Evolutionary conservation across 1,140 invertebrate genomes (phyloP).

Genomic region (Oedothorax gibbosus): DNA sequence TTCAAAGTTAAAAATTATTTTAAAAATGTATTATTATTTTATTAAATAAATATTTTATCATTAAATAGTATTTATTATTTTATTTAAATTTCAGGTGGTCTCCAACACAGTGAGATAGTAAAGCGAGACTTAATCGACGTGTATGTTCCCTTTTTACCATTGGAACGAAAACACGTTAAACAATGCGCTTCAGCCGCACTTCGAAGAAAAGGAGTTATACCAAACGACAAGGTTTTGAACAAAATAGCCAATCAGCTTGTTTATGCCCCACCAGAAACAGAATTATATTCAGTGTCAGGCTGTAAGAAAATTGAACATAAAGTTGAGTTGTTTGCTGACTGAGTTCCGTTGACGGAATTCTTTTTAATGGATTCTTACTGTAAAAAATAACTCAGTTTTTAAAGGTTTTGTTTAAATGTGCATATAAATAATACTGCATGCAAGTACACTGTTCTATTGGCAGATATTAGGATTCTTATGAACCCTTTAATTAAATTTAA

Average conservation of each 20-base stretch:
- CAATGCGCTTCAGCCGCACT: slow-evolving; percentile 75
- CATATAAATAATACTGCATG: no score
- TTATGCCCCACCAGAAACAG: slow-evolving; percentile 69
- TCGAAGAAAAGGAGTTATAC: slow-evolving; percentile 37
- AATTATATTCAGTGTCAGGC: slow-evolving; percentile 71
- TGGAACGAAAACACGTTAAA: slow-evolving; percentile 86
- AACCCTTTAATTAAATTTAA: no score
- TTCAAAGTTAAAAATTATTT: no score
- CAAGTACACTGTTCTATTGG: no score
- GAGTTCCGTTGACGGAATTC: no score
- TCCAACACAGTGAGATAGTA: slow-evolving; percentile 82
- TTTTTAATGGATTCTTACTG: no score
- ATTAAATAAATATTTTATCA: background rate
- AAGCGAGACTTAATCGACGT: slow-evolving; percentile 87
- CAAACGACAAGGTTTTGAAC: slow-evolving; percentile 62
- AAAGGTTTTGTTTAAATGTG: no score
- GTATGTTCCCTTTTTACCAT: slow-evolving; percentile 92
- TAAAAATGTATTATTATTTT: no score
- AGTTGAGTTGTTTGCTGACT: slow-evolving; percentile 62
- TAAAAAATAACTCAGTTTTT: no score
- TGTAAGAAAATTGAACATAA: slow-evolving; percentile 72
- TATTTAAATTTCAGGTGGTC: slow-evolving; percentile 74
- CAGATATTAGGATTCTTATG: no score
- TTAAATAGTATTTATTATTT: background rate
- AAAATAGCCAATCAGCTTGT: slow-evolving; percentile 66